phyloP scores from a whole-genome alignment of 2,888 invertebrate genomes.

The Zygogramma bicolorata region DNA sequence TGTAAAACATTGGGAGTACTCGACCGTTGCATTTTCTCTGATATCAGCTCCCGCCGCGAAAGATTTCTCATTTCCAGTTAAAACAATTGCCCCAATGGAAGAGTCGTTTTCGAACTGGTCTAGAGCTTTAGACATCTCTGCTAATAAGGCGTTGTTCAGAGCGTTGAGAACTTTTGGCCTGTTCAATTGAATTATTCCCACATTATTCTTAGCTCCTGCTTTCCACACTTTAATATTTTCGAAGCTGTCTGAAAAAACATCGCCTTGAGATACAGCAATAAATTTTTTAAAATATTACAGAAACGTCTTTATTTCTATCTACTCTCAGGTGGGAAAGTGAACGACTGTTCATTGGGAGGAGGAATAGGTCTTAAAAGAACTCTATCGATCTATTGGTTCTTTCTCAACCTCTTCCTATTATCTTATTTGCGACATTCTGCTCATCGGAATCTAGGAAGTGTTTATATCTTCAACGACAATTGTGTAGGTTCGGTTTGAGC shows the following conservation, averaged over 20 bases:
- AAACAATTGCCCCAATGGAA: constrained; percentile 84
- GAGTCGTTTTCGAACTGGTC: constrained; percentile 78
- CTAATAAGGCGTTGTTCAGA: constrained; percentile 88
- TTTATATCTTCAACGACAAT: too few species aligned
- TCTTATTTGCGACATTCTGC: too few species aligned
- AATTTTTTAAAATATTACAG: neutral
- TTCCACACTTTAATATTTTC: constrained; percentile 86
- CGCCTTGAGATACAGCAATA: too few species aligned
- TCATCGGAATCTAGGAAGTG: too few species aligned
- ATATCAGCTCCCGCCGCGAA: constrained; percentile 95
- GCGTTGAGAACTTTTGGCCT: constrained; percentile 97
- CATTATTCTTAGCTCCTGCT: constrained; percentile 82
- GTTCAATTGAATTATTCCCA: constrained; percentile 91
- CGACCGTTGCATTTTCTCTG: constrained; percentile 89
- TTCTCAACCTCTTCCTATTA: too few species aligned
- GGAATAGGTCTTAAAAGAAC: too few species aligned
- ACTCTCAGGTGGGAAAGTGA: neutral
- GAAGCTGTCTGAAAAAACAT: constrained; percentile 66
- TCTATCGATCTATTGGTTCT: too few species aligned
- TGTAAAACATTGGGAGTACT: constrained; percentile 78
- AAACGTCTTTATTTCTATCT: neutral
- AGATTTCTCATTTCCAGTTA: constrained; percentile 88
- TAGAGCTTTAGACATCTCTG: constrained; percentile 82
- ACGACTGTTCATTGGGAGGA: too few species aligned
- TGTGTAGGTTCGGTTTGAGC: too few species aligned